Evolutionary conservation across 2,113 vertebrate species (phyloP).

Genomic region (Brachionichthys hirsutus): DNA sequence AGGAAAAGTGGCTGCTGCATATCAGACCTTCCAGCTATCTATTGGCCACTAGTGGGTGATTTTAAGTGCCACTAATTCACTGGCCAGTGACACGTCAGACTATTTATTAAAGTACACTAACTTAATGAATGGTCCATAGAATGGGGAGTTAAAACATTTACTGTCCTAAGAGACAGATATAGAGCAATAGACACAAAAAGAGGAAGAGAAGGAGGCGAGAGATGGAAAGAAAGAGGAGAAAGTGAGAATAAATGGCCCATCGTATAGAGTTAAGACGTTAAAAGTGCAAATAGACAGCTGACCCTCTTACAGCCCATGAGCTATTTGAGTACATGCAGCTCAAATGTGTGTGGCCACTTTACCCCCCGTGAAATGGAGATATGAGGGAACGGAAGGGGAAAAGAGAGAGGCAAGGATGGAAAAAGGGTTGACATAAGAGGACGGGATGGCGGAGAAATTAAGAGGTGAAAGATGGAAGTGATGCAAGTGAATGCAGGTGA

Average conservation of each 20-base stretch:
- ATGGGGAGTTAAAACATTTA: constrained; percentile 81
- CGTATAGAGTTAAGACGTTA: constrained; percentile 75
- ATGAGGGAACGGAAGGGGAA: constrained; percentile 43
- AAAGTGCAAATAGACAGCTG: constrained; percentile 82
- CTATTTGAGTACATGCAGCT: constrained; percentile 44
- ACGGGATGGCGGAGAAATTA: constrained; percentile 23
- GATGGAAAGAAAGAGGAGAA: constrained; percentile 38
- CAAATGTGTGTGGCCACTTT: constrained; percentile 64
- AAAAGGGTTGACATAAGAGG: constrained; percentile 49
- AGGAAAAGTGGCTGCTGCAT: constrained; percentile 47
- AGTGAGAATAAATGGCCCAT: constrained; percentile 77
- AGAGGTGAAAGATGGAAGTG: constrained; percentile 8
- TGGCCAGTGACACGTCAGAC: constrained; percentile 75
- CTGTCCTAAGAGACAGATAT: constrained; percentile 72
- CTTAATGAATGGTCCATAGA: constrained; percentile 81
- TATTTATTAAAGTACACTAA: constrained; percentile 83
- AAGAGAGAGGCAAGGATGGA: constrained; percentile 24
- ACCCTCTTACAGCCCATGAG: constrained; percentile 71
- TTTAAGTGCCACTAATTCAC: constrained; percentile 81
- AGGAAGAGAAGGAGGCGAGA: constrained; percentile 30
- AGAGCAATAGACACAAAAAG: constrained; percentile 65
- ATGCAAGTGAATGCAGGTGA: constrained; percentile 17
- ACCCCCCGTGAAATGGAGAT: constrained; percentile 57
- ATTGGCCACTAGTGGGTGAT: constrained; percentile 65
- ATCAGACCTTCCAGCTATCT: constrained; percentile 59